Evolutionary conservation across 1,140 invertebrate species (phyloP), one percentile per base, ranked within the genome.

Genomic region (Thrips palmi): DNA sequence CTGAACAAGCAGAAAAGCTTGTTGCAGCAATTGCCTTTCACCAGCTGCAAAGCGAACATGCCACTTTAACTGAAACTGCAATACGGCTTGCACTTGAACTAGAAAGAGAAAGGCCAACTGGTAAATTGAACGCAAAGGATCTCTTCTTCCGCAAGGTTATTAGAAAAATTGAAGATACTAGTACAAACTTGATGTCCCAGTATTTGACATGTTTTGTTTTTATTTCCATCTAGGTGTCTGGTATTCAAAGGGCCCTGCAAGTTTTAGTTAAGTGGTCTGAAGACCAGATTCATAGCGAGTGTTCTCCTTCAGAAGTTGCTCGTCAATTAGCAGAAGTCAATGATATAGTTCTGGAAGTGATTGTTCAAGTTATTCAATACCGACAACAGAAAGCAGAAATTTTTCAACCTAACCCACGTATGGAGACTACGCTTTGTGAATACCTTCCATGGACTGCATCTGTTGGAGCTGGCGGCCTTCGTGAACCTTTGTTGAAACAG

Each of bases 1-100:
- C 67, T 44, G 76, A 83, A 53, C 73, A 75, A 44, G 67, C 61
- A 3, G 73, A 77, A 55, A 85, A 86, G 54, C 64, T 87, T 35
- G 64, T 77, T 4, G 78, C 76, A 11, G 76, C 80, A 3, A 60
- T 77, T 7, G 63, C 74, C 1, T 56, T 87, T 32, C 65, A 75
- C 45, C 67, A 65, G 39, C 53, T 75, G 27, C 74, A 80, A 48
- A 64, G 58, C 49, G 32, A 47, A 27, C 7, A 12, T n/a, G n/a
- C n/a, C n/a, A n/a, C n/a, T n/a, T n/a, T n/a, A n/a, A n/a, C n/a
- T n/a, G n/a, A n/a, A n/a, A n/a, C n/a, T n/a, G n/a, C n/a, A n/a
- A n/a, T n/a, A n/a, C n/a, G n/a, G n/a, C n/a, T n/a, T n/a, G n/a
- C n/a, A n/a, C n/a, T n/a, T n/a, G n/a, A n/a, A n/a, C n/a, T n/a